A percentile compares a stretch with the other conserved stretches of the same genome.
Conservation (phyloP, 2,888 invertebrate genomes). For the Mechanitis mazaeus region DNA sequence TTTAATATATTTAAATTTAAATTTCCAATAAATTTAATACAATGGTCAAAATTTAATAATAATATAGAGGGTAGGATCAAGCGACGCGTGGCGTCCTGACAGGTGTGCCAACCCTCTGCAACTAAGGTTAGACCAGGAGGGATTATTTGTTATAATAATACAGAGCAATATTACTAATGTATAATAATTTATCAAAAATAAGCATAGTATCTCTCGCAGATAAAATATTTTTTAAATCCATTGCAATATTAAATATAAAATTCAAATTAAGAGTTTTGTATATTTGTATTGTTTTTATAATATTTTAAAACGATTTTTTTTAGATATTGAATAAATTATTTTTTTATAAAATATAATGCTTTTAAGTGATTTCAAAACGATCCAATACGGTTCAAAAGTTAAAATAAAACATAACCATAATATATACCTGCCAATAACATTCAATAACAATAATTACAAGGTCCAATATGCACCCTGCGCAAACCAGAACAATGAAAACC, state of each 20-base stretch:
- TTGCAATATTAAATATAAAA: no score
- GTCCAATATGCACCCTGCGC: conserved; percentile 41
- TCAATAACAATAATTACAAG: conserved; percentile 24
- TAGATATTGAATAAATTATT: no score
- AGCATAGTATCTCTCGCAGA: no score
- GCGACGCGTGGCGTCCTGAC: conserved; percentile 34
- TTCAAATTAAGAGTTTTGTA: no score
- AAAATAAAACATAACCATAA: not conserved
- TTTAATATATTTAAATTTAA: not conserved
- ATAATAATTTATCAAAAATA: not conserved
- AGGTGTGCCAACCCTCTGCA: conserved; percentile 36
- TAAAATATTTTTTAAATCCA: no score
- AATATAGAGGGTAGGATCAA: conserved; percentile 9
- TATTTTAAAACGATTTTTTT: no score
- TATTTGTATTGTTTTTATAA: no score
- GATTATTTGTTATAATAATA: conserved; percentile 10
- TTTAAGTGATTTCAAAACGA: no score
- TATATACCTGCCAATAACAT: conserved; percentile 7
- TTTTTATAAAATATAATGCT: no score
- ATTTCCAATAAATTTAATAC: conserved; percentile 2
- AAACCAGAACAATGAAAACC: conserved; percentile 39
- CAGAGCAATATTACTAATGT: conserved; percentile 6
- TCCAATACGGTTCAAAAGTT: not conserved
- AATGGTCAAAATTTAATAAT: conserved; percentile 1
- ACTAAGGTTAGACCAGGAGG: conserved; percentile 27